Percentiles rank a stretch among this genome's conserved stretches.
Conservation (phyloP, 2,113 vertebrate genomes). For the Euleptes europaea region DNA sequence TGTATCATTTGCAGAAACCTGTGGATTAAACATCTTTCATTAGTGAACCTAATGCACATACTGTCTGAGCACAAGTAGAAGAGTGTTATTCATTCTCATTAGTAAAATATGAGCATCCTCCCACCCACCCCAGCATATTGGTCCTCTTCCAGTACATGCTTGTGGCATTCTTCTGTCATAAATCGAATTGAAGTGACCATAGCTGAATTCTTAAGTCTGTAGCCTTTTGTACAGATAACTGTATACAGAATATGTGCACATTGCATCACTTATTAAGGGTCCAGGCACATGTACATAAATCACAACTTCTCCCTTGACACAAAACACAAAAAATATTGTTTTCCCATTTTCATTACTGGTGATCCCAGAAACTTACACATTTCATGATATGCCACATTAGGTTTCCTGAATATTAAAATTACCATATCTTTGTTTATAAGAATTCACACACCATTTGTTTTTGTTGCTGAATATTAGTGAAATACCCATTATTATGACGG, state of each 20-base stretch:
- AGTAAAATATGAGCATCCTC: neutral
- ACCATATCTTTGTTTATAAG: no score
- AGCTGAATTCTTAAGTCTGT: neutral
- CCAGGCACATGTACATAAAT: neutral
- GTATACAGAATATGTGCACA: neutral
- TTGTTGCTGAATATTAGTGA: no score
- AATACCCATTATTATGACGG: no score
- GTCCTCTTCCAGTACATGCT: neutral
- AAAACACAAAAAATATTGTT: no score
- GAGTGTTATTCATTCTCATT: neutral
- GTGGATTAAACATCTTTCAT: conserved; percentile 18
- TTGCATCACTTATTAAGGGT: neutral
- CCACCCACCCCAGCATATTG: no score
- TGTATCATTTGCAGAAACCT: conserved; percentile 74
- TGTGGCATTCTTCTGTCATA: neutral
- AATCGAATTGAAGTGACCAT: neutral
- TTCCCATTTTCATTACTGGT: no score
- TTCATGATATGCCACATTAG: no score
- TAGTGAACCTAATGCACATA: neutral
- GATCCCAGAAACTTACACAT: no score
- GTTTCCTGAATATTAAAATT: no score
- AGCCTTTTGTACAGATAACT: neutral
- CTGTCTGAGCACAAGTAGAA: neutral
- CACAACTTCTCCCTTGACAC: neutral
- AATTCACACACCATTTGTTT: no score